phyloP scores from a whole-genome alignment of 2,113 vertebrate species.

The Ictidomys tridecemlineatus region DNA sequence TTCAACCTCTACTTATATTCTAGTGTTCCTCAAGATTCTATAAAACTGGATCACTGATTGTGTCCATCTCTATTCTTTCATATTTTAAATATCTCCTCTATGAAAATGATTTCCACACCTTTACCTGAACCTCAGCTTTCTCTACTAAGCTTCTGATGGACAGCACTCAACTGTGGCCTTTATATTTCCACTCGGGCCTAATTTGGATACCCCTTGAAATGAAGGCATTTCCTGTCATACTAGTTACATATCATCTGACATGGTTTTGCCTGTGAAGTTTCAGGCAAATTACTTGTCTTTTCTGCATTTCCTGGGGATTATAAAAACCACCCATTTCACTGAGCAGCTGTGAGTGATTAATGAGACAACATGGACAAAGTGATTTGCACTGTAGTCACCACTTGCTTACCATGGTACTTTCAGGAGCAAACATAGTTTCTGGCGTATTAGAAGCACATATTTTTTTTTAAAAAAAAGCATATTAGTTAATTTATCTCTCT shows the following conservation, averaged over 20 bases:
- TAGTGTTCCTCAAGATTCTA: no score
- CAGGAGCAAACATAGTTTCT: background rate
- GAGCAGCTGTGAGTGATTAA: background rate
- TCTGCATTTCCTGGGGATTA: background rate
- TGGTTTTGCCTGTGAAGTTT: conserved; percentile 13
- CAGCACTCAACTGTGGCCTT: no score
- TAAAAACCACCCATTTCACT: background rate
- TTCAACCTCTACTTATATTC: no score
- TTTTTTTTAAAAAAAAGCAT: background rate
- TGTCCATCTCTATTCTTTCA: no score
- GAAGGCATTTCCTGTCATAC: background rate
- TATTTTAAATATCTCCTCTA: no score
- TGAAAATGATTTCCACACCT: no score
- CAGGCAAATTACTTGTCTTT: background rate
- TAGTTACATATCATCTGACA: background rate
- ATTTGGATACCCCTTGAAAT: no score
- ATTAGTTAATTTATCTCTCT: background rate
- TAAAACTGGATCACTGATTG: no score
- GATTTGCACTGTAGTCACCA: background rate
- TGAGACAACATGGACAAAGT: background rate
- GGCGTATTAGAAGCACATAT: background rate
- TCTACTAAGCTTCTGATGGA: no score
- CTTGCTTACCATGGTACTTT: background rate
- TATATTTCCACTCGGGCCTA: no score
- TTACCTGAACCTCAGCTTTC: no score